Conservation (phyloP, 2,888 invertebrate species). For the Lasius fuliginosus region DNA sequence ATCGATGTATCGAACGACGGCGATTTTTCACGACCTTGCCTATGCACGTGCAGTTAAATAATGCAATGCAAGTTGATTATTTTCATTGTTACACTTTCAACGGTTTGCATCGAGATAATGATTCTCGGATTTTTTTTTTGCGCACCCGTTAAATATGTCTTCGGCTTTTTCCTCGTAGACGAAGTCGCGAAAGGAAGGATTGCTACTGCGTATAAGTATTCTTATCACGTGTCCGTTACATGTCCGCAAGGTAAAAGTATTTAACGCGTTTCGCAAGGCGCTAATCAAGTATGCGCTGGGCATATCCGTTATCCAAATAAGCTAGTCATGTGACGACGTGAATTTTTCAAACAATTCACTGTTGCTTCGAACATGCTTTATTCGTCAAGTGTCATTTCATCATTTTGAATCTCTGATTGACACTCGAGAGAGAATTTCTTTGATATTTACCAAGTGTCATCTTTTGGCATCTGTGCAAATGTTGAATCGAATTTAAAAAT, state of each 20-base stretch:
- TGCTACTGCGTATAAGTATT: constrained; percentile 42
- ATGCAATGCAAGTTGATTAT: not conserved
- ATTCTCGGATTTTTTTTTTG: not conserved
- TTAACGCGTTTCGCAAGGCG: constrained; percentile 63
- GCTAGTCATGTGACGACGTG: constrained; percentile 46
- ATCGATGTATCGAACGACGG: constrained; percentile 3
- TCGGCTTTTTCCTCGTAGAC: not conserved
- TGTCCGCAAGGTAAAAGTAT: constrained; percentile 49
- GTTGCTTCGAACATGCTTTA: not conserved
- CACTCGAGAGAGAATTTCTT: not conserved
- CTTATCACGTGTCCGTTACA: constrained; percentile 59
- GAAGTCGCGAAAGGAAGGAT: constrained; percentile 9
- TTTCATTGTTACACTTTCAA: constrained; percentile 1
- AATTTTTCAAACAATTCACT: constrained; percentile 37
- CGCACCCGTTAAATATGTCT: not conserved
- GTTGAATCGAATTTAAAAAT: constrained; percentile 10
- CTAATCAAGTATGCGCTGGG: constrained; percentile 62
- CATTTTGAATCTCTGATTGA: constrained; percentile 24
- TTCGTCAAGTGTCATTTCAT: not conserved
- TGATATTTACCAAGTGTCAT: constrained; percentile 14
- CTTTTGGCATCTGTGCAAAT: not conserved
- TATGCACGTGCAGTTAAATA: constrained; percentile 13
- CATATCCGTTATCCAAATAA: constrained; percentile 65
- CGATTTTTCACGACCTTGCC: constrained; percentile 8
- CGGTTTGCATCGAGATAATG: constrained; percentile 6